Percentiles rank a stretch among this genome's conserved stretches.
These are phyloP conservation scores for Idaea dimidiata DNA, from an alignment of 2,888 invertebrate species.

Conservation along the genomic window DNA sequence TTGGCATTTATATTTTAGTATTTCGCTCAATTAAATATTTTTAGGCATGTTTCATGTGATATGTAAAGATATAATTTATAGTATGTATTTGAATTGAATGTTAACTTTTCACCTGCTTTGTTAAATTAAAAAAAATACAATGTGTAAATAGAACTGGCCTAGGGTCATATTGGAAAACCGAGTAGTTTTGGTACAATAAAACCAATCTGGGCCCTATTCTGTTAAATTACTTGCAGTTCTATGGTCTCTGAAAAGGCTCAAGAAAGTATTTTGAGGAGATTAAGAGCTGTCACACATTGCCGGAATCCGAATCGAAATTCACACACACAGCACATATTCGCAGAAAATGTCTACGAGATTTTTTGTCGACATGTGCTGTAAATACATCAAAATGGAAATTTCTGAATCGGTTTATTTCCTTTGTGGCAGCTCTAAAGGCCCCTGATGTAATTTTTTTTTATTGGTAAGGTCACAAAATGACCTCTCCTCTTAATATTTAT, in stretches of 20 bases:
- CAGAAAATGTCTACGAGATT: no score
- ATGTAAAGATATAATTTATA: constrained; percentile 13
- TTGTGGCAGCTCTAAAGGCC: no score
- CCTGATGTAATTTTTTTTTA: no score
- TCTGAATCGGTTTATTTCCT: no score
- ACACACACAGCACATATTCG: not conserved
- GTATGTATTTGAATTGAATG: constrained; percentile 3
- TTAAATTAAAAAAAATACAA: not conserved
- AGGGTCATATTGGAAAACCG: not conserved
- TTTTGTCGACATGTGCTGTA: no score
- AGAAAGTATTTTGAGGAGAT: no score
- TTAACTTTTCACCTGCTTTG: not conserved
- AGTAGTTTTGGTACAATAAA: not conserved
- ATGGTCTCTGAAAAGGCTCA: no score
- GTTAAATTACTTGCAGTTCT: no score
- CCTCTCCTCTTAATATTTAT: constrained; percentile 1
- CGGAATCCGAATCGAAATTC: not conserved
- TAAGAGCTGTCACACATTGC: no score
- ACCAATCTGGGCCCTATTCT: no score
- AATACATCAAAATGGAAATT: no score
- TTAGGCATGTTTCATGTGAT: constrained; percentile 34
- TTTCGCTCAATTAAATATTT: constrained; percentile 68
- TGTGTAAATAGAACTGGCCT: not conserved
- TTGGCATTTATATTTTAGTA: constrained; percentile 61
- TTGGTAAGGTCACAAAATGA: no score